A percentile compares a stretch with the other conserved stretches of the same genome.
phyloP scores from a whole-genome alignment of 2,888 invertebrate species.

The Frankliniella intonsa region DNA sequence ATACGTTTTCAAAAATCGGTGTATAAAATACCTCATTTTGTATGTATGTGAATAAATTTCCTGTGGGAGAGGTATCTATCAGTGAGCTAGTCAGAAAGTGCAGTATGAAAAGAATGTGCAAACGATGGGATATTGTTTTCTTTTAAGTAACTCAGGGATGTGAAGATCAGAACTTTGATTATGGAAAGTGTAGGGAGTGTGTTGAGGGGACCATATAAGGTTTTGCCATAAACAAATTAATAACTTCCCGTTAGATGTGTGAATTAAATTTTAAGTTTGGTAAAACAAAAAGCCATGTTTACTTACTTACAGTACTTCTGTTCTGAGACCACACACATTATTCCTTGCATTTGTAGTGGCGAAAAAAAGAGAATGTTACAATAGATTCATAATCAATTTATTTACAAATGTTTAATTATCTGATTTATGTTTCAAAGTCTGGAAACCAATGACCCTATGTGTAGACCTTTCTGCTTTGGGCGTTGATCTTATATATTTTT shows the following conservation, averaged over 20 bases:
- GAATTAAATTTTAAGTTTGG: neutral
- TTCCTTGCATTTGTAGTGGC: neutral
- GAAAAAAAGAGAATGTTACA: neutral
- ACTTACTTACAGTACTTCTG: neutral
- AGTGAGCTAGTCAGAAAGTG: conserved; percentile 1
- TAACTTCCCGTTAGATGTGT: neutral
- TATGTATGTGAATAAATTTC: neutral
- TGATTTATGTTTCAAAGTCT: neutral
- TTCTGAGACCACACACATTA: neutral
- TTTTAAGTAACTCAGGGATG: conserved; percentile 20
- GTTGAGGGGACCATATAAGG: neutral
- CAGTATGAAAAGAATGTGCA: neutral
- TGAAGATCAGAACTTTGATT: neutral
- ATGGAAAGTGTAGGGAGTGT: neutral
- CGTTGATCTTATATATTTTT: conserved; percentile 7
- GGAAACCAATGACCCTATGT: neutral
- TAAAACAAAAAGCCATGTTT: neutral
- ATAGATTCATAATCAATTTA: neutral
- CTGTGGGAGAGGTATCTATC: conserved; percentile 1
- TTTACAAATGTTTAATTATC: neutral
- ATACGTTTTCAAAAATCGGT: neutral
- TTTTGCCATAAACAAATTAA: neutral
- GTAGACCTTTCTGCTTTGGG: neutral
- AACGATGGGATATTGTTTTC: neutral
- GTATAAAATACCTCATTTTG: neutral